Conservation (phyloP, 2,113 vertebrate genomes). For the Pontoporia blainvillei region DNA sequence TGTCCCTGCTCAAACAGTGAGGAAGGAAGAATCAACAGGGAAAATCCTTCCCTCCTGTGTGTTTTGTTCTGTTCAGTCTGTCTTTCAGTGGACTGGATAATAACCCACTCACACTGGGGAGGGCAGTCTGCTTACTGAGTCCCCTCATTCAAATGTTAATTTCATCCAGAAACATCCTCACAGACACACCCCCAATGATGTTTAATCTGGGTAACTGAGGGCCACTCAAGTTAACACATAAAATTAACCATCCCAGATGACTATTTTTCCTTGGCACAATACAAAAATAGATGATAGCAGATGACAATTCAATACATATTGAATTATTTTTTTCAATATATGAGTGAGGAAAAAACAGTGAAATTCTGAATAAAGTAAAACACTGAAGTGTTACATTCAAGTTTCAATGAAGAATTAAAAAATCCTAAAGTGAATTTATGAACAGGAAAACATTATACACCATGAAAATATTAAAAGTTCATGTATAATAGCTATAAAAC, state of each 20-base stretch:
- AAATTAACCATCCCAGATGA: background rate
- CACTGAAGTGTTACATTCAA: background rate
- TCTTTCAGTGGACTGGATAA: background rate
- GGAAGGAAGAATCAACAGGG: background rate
- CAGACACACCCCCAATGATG: background rate
- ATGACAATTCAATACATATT: background rate
- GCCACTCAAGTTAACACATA: background rate
- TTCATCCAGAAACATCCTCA: background rate
- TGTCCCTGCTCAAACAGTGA: background rate
- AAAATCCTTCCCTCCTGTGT: background rate
- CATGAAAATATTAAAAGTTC: background rate
- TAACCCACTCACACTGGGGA: fast-evolving
- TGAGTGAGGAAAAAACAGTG: background rate
- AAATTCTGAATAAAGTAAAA: background rate
- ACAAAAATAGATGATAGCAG: background rate
- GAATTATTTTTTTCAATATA: background rate
- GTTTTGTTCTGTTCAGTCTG: background rate
- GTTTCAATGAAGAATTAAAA: background rate
- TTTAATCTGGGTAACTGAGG: background rate
- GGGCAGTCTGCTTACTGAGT: background rate
- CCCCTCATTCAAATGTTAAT: background rate
- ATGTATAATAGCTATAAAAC: background rate
- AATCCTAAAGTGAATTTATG: background rate
- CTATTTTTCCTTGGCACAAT: background rate
- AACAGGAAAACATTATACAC: background rate